Evolutionary conservation across 2,797 vertebrate species (phyloP).

Genomic region (Melanotaenia boesemani): DNA sequence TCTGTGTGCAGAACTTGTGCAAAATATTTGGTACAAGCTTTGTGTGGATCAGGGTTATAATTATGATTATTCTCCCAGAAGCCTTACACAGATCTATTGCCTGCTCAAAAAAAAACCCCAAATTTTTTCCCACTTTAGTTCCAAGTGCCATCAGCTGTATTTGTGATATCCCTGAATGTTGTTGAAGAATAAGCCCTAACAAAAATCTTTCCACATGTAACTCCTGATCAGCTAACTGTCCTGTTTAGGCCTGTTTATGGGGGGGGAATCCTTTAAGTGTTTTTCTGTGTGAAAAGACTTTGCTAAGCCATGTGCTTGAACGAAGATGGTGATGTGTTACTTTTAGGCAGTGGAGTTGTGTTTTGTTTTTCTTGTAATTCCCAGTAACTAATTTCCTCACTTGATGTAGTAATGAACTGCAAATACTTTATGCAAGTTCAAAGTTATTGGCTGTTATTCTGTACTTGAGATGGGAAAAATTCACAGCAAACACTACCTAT

Average conservation of each 20-base stretch:
- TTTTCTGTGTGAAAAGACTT: constrained; percentile 28
- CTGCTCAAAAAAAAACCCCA: constrained; percentile 41
- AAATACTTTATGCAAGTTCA: constrained; percentile 16
- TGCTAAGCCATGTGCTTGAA: constrained; percentile 21
- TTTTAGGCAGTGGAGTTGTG: constrained; percentile 20
- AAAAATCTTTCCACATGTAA: constrained; percentile 7
- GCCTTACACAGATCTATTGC: constrained; percentile 60
- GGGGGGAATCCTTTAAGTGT: constrained; percentile 9
- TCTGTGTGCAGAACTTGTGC: constrained; percentile 25
- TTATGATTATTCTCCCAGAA: constrained; percentile 9
- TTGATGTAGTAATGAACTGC: constrained; percentile 5
- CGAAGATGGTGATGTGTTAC: constrained; percentile 14
- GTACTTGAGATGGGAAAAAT: constrained; percentile 21
- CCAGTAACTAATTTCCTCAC: constrained; percentile 8
- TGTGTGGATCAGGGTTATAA: constrained; percentile 18
- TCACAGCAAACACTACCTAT: constrained; percentile 11
- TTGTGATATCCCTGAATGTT: constrained; percentile 2
- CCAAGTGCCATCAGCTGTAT: constrained; percentile 49
- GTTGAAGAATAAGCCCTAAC: constrained; percentile 16
- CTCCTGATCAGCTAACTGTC: constrained; percentile 4
- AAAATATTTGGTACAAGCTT: constrained; percentile 7
- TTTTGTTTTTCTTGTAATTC: constrained; percentile 18
- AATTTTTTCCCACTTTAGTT: constrained; percentile 36
- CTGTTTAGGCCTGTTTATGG: background rate
- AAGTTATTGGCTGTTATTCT: constrained; percentile 21